Conservation (phyloP, 2,888 invertebrate genomes). For the Melinaea marsaeus region DNA sequence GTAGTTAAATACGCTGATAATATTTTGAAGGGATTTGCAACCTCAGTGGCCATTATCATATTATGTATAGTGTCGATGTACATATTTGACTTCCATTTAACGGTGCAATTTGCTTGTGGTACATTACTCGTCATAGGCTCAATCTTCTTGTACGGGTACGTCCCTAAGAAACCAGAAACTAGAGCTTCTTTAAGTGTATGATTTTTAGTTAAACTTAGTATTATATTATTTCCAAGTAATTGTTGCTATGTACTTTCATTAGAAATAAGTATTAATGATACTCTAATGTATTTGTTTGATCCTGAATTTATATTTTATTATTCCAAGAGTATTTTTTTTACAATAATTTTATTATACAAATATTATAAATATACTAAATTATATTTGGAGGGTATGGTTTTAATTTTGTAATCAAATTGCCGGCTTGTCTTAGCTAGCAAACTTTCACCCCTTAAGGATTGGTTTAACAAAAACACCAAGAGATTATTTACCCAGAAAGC, state of each 20-base stretch:
- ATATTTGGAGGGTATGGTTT: conserved; percentile 11
- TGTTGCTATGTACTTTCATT: conserved; percentile 30
- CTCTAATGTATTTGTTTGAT: conserved; percentile 25
- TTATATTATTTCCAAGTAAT: conserved; percentile 17
- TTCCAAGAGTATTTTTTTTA: conserved; percentile 15
- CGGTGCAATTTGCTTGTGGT: conserved; percentile 91
- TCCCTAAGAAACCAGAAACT: conserved; percentile 76
- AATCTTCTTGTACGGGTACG: conserved; percentile 94
- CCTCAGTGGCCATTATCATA: conserved; percentile 96
- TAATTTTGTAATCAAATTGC: not conserved
- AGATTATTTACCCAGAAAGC: too few species aligned
- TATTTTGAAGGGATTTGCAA: conserved; percentile 98
- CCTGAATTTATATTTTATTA: conserved; percentile 27
- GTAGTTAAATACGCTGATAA: conserved; percentile 99
- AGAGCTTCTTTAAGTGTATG: conserved; percentile 61
- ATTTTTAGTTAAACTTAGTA: conserved; percentile 30
- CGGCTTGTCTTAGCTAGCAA: too few species aligned
- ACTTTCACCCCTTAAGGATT: too few species aligned
- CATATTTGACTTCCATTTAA: conserved; percentile 92
- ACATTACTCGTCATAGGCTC: conserved; percentile 93
- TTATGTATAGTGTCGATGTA: conserved; percentile 96
- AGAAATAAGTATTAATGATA: conserved; percentile 14
- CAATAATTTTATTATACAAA: conserved; percentile 16
- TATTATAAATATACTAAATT: conserved; percentile 16
- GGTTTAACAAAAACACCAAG: too few species aligned